phyloP scores from a whole-genome alignment of 2,888 invertebrate genomes.

The Leptopilina drosophilae region DNA sequence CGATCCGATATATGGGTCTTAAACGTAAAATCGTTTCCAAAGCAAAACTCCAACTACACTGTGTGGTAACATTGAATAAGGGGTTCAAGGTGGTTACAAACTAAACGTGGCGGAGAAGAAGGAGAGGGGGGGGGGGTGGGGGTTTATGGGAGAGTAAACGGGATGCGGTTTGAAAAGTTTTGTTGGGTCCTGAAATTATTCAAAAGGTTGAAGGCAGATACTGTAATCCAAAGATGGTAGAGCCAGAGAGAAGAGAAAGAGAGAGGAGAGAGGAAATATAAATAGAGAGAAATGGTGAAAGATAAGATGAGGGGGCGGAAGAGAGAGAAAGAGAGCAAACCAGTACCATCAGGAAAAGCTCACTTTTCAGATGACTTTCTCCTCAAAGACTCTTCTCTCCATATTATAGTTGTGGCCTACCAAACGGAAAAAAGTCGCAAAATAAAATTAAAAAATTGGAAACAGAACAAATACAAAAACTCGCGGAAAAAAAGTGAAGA shows the following conservation, averaged over 20 bases:
- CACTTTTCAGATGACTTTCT: conserved; percentile 70
- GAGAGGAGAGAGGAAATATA: too few species aligned
- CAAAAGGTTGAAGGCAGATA: conserved; percentile 72
- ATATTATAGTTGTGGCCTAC: conserved; percentile 59
- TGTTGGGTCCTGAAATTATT: conserved; percentile 73
- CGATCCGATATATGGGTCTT: conserved; percentile 17
- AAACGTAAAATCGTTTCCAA: conserved; percentile 24
- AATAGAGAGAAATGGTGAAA: too few species aligned
- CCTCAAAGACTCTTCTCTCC: conserved; percentile 57
- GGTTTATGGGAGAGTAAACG: conserved; percentile 40
- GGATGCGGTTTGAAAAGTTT: conserved; percentile 68
- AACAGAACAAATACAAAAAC: conserved; percentile 58
- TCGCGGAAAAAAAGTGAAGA: conserved; percentile 51
- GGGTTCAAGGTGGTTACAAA: background rate
- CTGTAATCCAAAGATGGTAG: conserved; percentile 70
- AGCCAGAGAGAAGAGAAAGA: too few species aligned
- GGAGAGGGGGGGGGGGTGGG: background rate
- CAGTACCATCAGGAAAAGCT: conserved; percentile 61
- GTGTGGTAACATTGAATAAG: conserved; percentile 4
- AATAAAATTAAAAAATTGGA: background rate
- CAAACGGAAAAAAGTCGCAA: conserved; percentile 42
- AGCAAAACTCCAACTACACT: conserved; percentile 8
- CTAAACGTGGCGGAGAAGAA: background rate
- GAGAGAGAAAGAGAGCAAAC: background rate
- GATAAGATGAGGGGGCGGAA: too few species aligned